Percentiles rank a stretch among this genome's conserved stretches.
These are phyloP conservation scores for Delphinapterus leucas DNA, from an alignment of 2,113 vertebrate species.

Conservation along the genomic window DNA sequence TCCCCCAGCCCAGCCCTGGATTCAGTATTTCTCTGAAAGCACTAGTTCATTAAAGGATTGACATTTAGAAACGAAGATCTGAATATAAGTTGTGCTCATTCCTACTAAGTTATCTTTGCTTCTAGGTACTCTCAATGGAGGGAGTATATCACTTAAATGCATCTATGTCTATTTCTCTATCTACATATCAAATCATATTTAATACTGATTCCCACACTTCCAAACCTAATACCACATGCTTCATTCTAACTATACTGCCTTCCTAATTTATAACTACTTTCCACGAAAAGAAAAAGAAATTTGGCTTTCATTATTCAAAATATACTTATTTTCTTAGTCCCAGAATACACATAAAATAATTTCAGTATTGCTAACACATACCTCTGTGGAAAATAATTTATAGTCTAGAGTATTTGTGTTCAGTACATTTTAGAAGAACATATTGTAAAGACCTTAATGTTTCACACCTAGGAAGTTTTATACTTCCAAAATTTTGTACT, in stretches of 20 bases:
- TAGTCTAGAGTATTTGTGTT: background rate
- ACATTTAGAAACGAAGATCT: background rate
- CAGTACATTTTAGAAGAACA: background rate
- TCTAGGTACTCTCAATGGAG: background rate
- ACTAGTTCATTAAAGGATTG: background rate
- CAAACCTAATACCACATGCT: background rate
- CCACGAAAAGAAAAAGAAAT: background rate
- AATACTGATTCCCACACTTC: background rate
- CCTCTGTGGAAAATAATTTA: slow-evolving; percentile 4
- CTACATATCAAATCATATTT: background rate
- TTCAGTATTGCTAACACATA: background rate
- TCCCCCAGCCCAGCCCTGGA: background rate
- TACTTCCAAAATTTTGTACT: background rate
- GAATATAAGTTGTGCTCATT: background rate
- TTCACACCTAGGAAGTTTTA: background rate
- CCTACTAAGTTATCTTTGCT: background rate
- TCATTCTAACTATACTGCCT: background rate
- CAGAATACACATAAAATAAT: background rate
- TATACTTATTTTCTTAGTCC: background rate
- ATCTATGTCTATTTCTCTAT: background rate
- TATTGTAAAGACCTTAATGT: background rate
- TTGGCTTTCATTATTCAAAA: background rate
- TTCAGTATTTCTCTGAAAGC: background rate
- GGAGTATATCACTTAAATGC: background rate
- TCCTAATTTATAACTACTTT: background rate